A percentile compares a stretch with the other conserved stretches of the same genome.
These are phyloP conservation scores for Neosalanx taihuensis DNA, from an alignment of 2,797 vertebrate species.

Conservation along the genomic window DNA sequence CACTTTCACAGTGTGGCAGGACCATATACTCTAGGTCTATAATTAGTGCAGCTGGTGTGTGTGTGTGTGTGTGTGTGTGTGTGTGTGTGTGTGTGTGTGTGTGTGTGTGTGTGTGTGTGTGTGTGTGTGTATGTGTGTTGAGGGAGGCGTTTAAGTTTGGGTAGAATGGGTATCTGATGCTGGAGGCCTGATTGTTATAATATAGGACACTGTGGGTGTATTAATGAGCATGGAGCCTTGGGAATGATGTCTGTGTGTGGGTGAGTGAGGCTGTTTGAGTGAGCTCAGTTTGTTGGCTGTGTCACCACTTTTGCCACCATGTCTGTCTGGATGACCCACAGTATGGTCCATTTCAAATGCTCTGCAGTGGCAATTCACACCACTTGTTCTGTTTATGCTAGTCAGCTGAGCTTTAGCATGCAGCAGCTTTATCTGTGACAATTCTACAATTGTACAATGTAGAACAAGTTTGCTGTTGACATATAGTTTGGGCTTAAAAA, in stretches of 20 bases:
- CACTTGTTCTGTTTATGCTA: neutral
- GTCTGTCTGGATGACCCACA: neutral
- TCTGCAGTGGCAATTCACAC: neutral
- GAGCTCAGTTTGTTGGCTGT: neutral
- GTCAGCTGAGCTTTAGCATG: neutral
- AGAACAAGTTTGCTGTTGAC: neutral
- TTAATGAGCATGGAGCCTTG: slow-evolving; percentile 12
- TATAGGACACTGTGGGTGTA: slow-evolving; percentile 25
- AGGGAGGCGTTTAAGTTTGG: slow-evolving; percentile 11
- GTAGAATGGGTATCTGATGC: slow-evolving; percentile 14
- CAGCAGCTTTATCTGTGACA: neutral
- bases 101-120: neutral
- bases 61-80: neutral
- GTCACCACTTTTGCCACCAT: neutral
- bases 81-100: slow-evolving; percentile 12
- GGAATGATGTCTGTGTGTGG: slow-evolving; percentile 4
- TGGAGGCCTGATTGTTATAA: slow-evolving; percentile 19
- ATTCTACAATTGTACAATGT: neutral
- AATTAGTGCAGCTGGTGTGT: slow-evolving; percentile 27
- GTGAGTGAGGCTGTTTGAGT: neutral
- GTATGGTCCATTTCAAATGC: neutral
- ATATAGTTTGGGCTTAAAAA: neutral
- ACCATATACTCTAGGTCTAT: slow-evolving; percentile 19
- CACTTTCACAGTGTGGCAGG: slow-evolving; percentile 29
- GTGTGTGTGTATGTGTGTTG: neutral